A percentile compares a stretch with the other conserved stretches of the same genome.
phyloP scores from a whole-genome alignment of 64 coral and sea anemone species.

The Stichodactyla mertensii region DNA sequence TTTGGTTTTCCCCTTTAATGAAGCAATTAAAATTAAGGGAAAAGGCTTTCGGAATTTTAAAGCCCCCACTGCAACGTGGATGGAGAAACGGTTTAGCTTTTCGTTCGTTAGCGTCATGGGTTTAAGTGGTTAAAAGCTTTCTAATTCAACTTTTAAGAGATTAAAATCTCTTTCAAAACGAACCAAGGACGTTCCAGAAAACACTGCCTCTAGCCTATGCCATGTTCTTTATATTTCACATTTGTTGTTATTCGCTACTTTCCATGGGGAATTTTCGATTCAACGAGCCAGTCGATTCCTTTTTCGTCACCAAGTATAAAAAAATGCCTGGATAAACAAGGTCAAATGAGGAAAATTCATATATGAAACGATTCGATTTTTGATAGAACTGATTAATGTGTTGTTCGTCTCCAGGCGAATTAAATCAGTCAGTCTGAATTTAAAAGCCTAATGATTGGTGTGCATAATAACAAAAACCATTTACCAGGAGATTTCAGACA shows the following conservation, averaged over 20 bases:
- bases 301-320: too few relatives aligned
- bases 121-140: background rate
- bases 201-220: background rate
- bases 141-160: background rate
- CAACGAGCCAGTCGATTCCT: too few relatives aligned
- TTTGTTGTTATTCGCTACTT: background rate
- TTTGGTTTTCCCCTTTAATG: background rate
- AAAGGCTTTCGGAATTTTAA: background rate
- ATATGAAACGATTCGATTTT: background rate
- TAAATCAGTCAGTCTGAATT: background rate
- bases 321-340: too few relatives aligned
- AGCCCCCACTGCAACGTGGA: background rate
- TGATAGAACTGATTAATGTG: background rate
- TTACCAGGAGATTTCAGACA: background rate
- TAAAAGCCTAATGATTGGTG: background rate
- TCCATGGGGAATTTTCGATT: background rate
- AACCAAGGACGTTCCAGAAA: too few relatives aligned
- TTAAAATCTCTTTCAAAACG: background rate
- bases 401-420: background rate
- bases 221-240: background rate
- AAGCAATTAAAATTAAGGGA: slow-evolving; percentile 1
- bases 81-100: background rate
- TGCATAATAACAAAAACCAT: background rate
- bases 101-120: background rate
- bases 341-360: too few relatives aligned